Evolutionary conservation across 2,113 vertebrate species (phyloP), one percentile per base, ranked within the genome.

Genomic region (Bucco capensis): DNA sequence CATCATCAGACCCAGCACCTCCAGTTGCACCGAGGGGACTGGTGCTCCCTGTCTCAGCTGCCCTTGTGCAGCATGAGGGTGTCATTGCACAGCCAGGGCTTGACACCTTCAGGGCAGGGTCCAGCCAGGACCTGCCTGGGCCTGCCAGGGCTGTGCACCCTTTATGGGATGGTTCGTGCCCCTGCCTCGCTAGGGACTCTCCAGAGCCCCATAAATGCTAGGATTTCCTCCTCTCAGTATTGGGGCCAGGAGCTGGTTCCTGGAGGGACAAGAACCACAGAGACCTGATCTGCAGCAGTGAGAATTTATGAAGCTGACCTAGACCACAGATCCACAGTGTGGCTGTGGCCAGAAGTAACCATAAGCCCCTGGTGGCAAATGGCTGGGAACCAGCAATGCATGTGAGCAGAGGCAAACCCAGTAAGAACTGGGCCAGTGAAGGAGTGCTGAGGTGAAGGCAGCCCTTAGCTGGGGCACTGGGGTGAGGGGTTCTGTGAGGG

Each of bases 41-140:
- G 28, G 37, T 23, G n/a, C 17, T 53, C 31, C 51, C 1, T 1
- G 25, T 28, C 1, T 1, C 1, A 2, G 40, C n/a, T 42, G 38
- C 46, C 33, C 33, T 60, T 22, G 28, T 12, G n/a, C 28, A 30
- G 61, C 7, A 1, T 25, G 24, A 44, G 5, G 9, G 12, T 37
- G 62, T 19, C 21, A 23, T 35, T 4, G 10, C 37, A 47, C 28
- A 25, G 50, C 67, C 35, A 31, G 25, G 17, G 10, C 31, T 65
- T 51, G 44, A 37, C 35, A 35, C 22, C 18, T 46, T 38, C 8
- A 16, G 30, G 27, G 47, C 66, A 78, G 4, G 15, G 16, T 67
- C 38, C 4, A 2, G 16, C 28, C 3, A 5, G 61, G 44, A 44
- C 8, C 19, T 2, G 12, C 44, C 35, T 57, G 50, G 49, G 38